Evolutionary conservation across 2,888 invertebrate species (phyloP).

Genomic region (Papilio gigon): DNA sequence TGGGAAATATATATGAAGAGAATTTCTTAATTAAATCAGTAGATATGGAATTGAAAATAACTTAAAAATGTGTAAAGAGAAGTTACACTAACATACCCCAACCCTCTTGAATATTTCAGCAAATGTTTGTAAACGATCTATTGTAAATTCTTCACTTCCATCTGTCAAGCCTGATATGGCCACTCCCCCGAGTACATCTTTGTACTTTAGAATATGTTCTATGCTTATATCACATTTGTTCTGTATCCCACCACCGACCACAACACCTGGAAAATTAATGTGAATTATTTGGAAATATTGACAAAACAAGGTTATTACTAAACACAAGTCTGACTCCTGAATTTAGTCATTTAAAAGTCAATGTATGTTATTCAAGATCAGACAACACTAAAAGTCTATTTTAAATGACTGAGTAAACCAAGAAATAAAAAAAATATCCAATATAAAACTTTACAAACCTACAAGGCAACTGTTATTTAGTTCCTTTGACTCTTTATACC

Average conservation of each 20-base stretch:
- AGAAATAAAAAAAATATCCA: too few species aligned
- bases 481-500: slow-evolving; percentile 82
- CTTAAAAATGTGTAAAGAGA: slow-evolving; percentile 3
- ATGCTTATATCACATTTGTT: slow-evolving; percentile 85
- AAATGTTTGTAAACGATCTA: slow-evolving; percentile 74
- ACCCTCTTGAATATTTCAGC: slow-evolving; percentile 84
- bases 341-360: too few species aligned
- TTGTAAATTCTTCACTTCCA: slow-evolving; percentile 84
- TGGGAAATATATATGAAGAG: too few species aligned
- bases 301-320: too few species aligned
- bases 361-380: too few species aligned
- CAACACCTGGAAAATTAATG: slow-evolving; percentile 80
- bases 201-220: slow-evolving; percentile 80
- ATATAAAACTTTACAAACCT: slow-evolving; percentile 57
- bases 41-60: too few species aligned
- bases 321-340: too few species aligned
- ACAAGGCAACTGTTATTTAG: slow-evolving; percentile 71
- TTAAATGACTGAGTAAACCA: too few species aligned
- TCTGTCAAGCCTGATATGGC: slow-evolving; percentile 92
- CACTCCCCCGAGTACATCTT: slow-evolving; percentile 85
- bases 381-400: too few species aligned
- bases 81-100: slow-evolving; percentile 73
- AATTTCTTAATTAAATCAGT: too few species aligned
- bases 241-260: slow-evolving; percentile 89
- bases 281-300: too few species aligned